Evolutionary conservation across 2,113 vertebrate genomes (phyloP).

Genomic region (Xiphophorus maculatus): DNA sequence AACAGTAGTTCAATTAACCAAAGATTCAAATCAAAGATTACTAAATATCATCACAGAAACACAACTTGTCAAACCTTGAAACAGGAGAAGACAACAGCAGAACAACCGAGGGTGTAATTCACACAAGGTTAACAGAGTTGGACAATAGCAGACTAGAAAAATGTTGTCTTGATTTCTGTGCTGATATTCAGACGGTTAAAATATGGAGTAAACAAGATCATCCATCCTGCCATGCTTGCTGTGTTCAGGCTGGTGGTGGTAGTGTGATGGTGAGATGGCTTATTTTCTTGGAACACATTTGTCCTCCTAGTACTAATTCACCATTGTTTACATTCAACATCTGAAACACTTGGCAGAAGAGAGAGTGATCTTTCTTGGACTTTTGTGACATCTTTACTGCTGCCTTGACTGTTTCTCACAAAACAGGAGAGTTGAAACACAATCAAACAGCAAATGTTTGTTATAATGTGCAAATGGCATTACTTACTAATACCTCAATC

Average conservation of each 20-base stretch:
- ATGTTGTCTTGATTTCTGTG: background rate
- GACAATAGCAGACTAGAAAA: too few relatives aligned
- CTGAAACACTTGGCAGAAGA: slow-evolving; percentile 44
- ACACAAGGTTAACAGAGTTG: too few relatives aligned
- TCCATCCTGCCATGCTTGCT: background rate
- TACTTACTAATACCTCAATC: slow-evolving; percentile 39
- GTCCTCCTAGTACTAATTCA: background rate
- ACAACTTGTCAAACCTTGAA: background rate
- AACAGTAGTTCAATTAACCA: background rate
- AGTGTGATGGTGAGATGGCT: background rate
- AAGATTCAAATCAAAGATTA: background rate
- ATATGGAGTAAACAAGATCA: background rate
- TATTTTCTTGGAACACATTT: background rate
- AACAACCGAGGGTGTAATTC: too few relatives aligned
- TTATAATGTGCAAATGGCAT: slow-evolving; percentile 40
- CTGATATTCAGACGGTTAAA: background rate
- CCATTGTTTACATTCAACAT: slow-evolving; percentile 7
- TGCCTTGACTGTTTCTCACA: slow-evolving; percentile 69
- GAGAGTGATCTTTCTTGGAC: slow-evolving; percentile 50
- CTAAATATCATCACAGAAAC: background rate
- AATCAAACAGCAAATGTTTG: slow-evolving; percentile 48
- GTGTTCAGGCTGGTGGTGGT: background rate
- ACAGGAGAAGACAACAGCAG: background rate
- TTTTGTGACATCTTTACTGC: slow-evolving; percentile 43
- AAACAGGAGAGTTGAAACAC: slow-evolving; percentile 43